These are phyloP conservation scores for Balaeniceps rex DNA, from an alignment of 2,113 vertebrate genomes.

Conservation along the genomic window DNA sequence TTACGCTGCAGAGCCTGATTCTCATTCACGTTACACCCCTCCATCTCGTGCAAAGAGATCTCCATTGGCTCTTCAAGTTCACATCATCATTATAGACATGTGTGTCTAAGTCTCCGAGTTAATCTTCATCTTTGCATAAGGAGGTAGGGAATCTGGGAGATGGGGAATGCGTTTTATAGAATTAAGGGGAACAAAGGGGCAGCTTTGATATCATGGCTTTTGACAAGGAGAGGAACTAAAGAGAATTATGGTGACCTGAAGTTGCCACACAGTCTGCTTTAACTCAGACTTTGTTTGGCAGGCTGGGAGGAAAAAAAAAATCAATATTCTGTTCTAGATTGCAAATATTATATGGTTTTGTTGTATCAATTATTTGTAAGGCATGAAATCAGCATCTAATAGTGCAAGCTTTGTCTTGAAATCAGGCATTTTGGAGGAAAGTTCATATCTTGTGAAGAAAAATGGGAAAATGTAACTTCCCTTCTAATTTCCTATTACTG, in stretches of 20 bases:
- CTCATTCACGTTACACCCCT: accelerated
- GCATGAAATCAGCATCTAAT: slow-evolving; percentile 17
- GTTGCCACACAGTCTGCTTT: background rate
- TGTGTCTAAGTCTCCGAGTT: background rate
- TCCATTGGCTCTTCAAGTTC: background rate
- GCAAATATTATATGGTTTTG: background rate
- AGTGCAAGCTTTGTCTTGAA: background rate
- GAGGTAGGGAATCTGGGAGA: background rate
- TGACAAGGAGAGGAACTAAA: slow-evolving; percentile 20
- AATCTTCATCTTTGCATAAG: background rate
- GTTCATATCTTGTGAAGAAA: background rate
- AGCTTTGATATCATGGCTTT: slow-evolving; percentile 15
- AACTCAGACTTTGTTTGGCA: background rate
- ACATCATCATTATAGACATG: background rate
- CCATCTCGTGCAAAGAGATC: background rate
- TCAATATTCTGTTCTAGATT: background rate
- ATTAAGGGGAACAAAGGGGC: slow-evolving; percentile 43
- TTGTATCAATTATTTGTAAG: slow-evolving; percentile 1
- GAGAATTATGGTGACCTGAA: slow-evolving; percentile 14
- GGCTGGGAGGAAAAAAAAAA: background rate
- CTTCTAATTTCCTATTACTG: background rate
- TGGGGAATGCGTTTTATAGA: background rate
- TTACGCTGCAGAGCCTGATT: background rate
- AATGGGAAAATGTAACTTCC: background rate
- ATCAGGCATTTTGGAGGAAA: background rate